Base-by-base conservation (phyloP, 2,888 invertebrate genomes). In the Rotaria socialis region DNA sequence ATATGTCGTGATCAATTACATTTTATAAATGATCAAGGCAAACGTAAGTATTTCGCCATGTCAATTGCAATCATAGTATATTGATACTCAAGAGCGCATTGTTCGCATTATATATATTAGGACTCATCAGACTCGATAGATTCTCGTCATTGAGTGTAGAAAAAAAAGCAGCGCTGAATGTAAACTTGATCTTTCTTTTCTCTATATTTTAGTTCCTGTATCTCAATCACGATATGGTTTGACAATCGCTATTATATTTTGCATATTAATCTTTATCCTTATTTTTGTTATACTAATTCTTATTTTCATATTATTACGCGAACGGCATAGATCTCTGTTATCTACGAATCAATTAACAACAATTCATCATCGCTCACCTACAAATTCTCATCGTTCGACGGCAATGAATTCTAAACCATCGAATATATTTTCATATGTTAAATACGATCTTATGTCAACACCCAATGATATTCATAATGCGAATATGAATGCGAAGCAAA, bases 1-100 rank as follows among this genome's bases (percentile, higher is more conserved):
- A 80, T 80, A 19, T 80, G 80, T 47, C 80, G 80, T 47, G 80
- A 80, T 80, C 80, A 80, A 47, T 80, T 80, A 80, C 24, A 47
- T 14, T 80, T n/a, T 11, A 8, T 47, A 3, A 11, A 11, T n/a
- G n/a, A 47, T 24, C 47, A 80, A 80, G 8, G 24, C 22, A 47
- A 80, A 80, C 10, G 80, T 80, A 80, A n/a, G 80, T 47, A 35
- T 35, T 35, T 35, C 35, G 35, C 35, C 35, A 35, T 35, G 35
- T 35, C 35, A 35, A 35, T 35, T 35, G 35, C 35, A 35, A 35
- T 35, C 35, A 35, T 35, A 35, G 35, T 35, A 35, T 35, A 35
- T 35, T 35, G 35, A 35, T 35, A 35, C 35, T 35, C 35, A 35
- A 35, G 35, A 35, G 35, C 35, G 2, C 35, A 35, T 2, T 35